phyloP scores from a whole-genome alignment of 2,113 vertebrate species.

The Zosterops lateralis region DNA sequence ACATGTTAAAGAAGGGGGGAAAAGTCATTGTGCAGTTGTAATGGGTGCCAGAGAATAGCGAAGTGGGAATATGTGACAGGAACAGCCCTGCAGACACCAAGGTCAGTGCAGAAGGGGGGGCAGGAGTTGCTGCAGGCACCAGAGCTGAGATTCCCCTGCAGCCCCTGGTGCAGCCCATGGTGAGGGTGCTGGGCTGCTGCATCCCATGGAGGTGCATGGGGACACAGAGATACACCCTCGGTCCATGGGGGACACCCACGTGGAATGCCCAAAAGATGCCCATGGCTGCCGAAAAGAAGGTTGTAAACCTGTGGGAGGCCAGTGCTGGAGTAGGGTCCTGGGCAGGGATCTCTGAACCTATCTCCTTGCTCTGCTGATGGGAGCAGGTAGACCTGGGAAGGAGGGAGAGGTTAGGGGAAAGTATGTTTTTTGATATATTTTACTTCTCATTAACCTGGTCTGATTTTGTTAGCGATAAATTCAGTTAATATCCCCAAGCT shows the following conservation, averaged over 20 bases:
- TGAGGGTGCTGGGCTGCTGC: neutral
- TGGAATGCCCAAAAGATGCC: neutral
- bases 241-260: fast-evolving
- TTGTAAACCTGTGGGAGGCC: neutral
- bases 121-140: fast-evolving
- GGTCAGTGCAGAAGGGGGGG: neutral
- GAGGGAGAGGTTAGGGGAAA: neutral
- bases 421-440: neutral
- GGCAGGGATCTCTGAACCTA: neutral
- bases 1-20: neutral
- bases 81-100: fast-evolving
- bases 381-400: neutral
- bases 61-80: neutral
- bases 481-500: too few relatives aligned
- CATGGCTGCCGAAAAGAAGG: neutral
- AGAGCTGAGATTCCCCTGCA: neutral
- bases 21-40: neutral
- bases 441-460: neutral
- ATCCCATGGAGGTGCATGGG: fast-evolving
- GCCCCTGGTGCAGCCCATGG: fast-evolving
- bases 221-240: neutral
- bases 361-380: neutral
- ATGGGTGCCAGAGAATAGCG: fast-evolving
- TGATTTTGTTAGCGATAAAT: neutral
- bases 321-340: neutral